phyloP scores from a whole-genome alignment of 2,888 invertebrate species.

The Alloscopus bannaensis region DNA sequence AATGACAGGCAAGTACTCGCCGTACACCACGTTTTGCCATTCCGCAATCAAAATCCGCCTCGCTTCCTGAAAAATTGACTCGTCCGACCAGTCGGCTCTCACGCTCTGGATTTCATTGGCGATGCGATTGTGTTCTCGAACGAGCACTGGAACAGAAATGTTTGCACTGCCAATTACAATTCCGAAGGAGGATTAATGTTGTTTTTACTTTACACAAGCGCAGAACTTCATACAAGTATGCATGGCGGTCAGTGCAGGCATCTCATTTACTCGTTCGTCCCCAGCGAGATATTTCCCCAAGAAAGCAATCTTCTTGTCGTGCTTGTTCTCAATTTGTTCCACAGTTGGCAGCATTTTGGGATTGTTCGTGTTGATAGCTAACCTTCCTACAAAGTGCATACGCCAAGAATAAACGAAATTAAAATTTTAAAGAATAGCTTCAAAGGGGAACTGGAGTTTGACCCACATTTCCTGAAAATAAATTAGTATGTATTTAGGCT shows the following conservation, averaged over 20 bases:
- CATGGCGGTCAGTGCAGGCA: constrained; percentile 71
- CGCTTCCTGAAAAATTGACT: constrained; percentile 67
- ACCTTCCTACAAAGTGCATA: constrained; percentile 53
- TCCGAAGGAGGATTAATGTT: too few relatives aligned
- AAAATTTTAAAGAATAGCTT: too few relatives aligned
- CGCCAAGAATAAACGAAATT: neutral
- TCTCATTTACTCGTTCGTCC: constrained; percentile 72
- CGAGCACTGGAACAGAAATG: constrained; percentile 48
- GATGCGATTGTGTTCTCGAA: constrained; percentile 71
- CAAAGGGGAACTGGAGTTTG: neutral
- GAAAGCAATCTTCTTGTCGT: constrained; percentile 67
- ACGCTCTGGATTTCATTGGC: constrained; percentile 55
- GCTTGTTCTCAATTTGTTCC: constrained; percentile 60
- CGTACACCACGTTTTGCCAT: constrained; percentile 72
- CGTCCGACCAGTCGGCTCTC: constrained; percentile 62
- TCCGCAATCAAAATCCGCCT: constrained; percentile 69
- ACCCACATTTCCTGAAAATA: constrained; percentile 18
- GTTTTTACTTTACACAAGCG: too few relatives aligned
- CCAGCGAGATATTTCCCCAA: constrained; percentile 72
- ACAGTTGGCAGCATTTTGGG: constrained; percentile 69
- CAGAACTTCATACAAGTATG: constrained; percentile 65
- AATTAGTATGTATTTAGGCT: neutral
- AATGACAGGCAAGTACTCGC: constrained; percentile 70
- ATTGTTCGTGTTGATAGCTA: constrained; percentile 55
- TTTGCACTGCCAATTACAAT: too few relatives aligned